Conservation (phyloP, 2,797 vertebrate genomes). For the Galaxias olidus region DNA sequence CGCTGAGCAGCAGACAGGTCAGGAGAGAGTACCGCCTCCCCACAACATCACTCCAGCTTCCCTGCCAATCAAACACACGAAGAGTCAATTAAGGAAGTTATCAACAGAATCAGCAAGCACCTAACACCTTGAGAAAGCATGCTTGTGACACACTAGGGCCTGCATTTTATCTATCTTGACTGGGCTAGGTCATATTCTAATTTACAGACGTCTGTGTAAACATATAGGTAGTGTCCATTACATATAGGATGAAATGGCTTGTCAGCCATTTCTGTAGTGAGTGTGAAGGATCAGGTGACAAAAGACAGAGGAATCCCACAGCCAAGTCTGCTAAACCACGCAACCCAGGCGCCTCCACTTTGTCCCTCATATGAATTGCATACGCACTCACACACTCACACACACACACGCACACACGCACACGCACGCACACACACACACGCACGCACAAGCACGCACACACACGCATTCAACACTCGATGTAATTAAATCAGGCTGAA, state of each 20-base stretch:
- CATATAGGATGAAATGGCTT: neutral
- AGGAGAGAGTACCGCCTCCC: constrained; percentile 87
- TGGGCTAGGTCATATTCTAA: no score
- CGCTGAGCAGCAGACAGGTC: constrained; percentile 86
- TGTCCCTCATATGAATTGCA: constrained; percentile 30
- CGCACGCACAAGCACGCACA: neutral
- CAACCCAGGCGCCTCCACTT: constrained; percentile 33
- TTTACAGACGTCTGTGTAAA: no score
- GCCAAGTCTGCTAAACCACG: constrained; percentile 6
- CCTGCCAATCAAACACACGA: constrained; percentile 70
- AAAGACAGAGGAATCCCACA: constrained; percentile 10
- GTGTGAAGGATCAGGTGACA: constrained; percentile 10
- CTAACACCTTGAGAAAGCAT: neutral
- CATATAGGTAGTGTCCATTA: no score
- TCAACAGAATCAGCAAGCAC: neutral
- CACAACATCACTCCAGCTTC: constrained; percentile 94
- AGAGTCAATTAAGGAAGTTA: constrained; percentile 22
- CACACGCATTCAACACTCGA: constrained; percentile 11
- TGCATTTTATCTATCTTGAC: no score
- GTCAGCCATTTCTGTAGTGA: neutral
- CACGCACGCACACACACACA: neutral
- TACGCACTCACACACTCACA: constrained; percentile 10
- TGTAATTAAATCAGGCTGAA: constrained; percentile 71
- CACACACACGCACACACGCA: constrained; percentile 10
- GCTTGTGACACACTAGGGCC: no score